Evolutionary conservation across 2,888 invertebrate species (phyloP), one percentile per base, ranked within the genome.

Genomic region (Sminthurides aquaticus): DNA sequence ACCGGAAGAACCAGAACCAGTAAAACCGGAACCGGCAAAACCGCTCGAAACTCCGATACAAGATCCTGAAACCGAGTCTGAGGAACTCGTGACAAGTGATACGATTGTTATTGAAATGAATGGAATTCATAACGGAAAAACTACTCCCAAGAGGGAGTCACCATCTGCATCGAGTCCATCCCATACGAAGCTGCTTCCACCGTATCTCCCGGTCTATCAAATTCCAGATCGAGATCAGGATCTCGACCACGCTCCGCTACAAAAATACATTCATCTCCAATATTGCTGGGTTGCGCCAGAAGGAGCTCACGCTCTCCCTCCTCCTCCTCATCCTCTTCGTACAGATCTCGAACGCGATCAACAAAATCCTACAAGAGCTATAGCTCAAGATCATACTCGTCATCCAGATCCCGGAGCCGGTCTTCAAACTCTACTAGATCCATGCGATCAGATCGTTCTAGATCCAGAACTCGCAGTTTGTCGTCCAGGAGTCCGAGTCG

Each of bases 321-420:
- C 22, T 11, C 26, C 24, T 54, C 61, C 11, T 52, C 27, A 2
- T 57, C 26, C 15, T 28, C 57, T 5, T 28, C 29, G n/a, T 28
- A 26, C 24, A 26, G 55, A 11, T 55, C 55, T 18, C 18, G 24
- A 2, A 3, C 24, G 24, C 1, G 55, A 24, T 55, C 55, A 8
- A 20, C 54, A 52, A 52, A 22, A 55, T 55, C 55, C 3, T 3
- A 25, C 43, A 34, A 15, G 15, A 34, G 43, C 15, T 34, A 34
- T 15, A 34, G 43, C 11, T 57, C 57, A 11, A 26, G 49, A n/a
- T 57, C 63, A 3, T n/a, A 15, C 22, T 49, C 59, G 27, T 22
- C 25, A 24, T 67, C 67, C 26, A 60, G 59, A 60, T 49, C 60
- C 8, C 62, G 63, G 49, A 65, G 67, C 28, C 67, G 57, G 20